Evolutionary conservation across 2,113 vertebrate genomes (phyloP).

Genomic region (Hydrolagus affinis): DNA sequence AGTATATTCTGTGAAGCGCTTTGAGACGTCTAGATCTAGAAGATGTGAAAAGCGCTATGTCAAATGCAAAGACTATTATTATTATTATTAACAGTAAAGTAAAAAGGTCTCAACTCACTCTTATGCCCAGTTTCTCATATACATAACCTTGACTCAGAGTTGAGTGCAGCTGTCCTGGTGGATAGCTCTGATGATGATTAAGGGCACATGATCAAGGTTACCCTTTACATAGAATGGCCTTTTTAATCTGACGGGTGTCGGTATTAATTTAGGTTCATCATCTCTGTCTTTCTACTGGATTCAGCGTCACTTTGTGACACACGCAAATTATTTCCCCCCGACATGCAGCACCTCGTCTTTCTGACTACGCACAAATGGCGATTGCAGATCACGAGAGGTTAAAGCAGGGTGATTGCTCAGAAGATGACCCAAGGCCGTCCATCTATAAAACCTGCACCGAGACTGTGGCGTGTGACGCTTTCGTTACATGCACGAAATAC

Average conservation of each 20-base stretch:
- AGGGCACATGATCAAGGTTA: conserved; percentile 17
- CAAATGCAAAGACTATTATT: no score
- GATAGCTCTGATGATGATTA: conserved; percentile 24
- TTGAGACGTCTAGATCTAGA: no score
- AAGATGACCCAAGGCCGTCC: not conserved
- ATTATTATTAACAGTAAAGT: no score
- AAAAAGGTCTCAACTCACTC: no score
- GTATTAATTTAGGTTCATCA: conserved; percentile 31
- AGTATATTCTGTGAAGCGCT: no score
- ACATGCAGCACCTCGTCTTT: not conserved
- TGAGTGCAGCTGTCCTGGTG: not conserved
- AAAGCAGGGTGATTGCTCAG: not conserved
- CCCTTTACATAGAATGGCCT: conserved; percentile 24
- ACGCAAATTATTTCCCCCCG: conserved; percentile 11
- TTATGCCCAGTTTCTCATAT: not conserved
- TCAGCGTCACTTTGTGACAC: conserved; percentile 22
- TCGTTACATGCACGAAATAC: no score
- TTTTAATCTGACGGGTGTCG: conserved; percentile 29
- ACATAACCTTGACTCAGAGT: conserved; percentile 1
- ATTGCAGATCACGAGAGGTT: conserved; percentile 12
- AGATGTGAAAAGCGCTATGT: no score
- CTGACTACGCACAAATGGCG: not conserved
- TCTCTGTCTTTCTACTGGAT: conserved; percentile 26
- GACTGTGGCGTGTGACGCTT: not conserved
- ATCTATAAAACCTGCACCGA: not conserved